Evolutionary conservation across 2,888 invertebrate species (phyloP), one percentile per base, ranked within the genome.

Genomic region (Chymomyza procnemis): DNA sequence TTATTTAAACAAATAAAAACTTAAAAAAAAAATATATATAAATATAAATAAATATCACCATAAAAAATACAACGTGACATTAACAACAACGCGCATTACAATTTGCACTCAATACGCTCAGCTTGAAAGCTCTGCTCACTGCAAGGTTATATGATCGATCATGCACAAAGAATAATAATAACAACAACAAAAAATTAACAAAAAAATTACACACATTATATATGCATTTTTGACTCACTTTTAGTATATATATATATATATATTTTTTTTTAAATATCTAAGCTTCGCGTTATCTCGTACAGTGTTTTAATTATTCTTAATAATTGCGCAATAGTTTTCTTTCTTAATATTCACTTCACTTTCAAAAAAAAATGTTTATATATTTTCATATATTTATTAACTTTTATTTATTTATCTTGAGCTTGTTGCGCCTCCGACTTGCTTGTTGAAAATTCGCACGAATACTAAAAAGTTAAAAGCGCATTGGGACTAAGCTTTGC

Each of bases 391-490:
- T 30, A 30, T 4, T 30, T 30, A 30, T 30, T 30, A 6, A 4
- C 30, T 4, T 4, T 6, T 3, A 6, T 30, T 30, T 41, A 1
- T 41, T 41, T 41, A 41, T 12, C 12, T 41, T 41, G 1, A 12
- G 34, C 34, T 41, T 12, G 34, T 12, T 41, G 34, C 21, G 34
- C 9, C 19, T 14, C 8, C 57, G 57, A 64, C 64, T 22, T 19
- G 12, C 58, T 58, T 34, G 52, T 50, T n/a, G 34, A 56, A 48
- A 48, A 57, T 18, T 59, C 19, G 64, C 14, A 34, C 57, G 57
- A 34, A 30, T 47, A 64, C 64, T 64, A 57, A 58, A 41, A 12
- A 52, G 22, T 22, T 22, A 14, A 26, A 54, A 54, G 54, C 54
- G 54, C 22, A 19, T 14, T 19, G 21, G 18, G 54, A 54, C 18